Evolutionary conservation across 2,113 vertebrate genomes (phyloP).

Genomic region (Ammodytes marinus): DNA sequence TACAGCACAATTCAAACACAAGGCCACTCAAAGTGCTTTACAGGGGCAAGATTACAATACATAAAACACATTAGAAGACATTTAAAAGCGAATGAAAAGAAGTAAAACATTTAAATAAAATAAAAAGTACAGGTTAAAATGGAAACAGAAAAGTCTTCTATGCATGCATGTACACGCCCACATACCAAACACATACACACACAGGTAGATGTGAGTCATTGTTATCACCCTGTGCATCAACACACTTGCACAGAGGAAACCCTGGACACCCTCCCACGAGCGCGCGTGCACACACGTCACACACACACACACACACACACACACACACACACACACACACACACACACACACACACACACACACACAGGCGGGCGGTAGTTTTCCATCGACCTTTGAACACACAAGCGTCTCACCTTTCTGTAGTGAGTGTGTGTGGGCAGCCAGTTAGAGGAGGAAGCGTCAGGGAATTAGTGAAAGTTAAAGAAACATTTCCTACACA

Average conservation of each 20-base stretch:
- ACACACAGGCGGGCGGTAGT: constrained; percentile 12
- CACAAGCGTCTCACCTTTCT: constrained; percentile 77
- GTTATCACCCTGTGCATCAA: constrained; percentile 1
- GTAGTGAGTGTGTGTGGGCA: constrained; percentile 23
- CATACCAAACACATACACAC: constrained; percentile 23
- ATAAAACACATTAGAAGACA: too few species aligned
- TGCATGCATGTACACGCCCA: constrained; percentile 58
- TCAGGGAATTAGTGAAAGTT: constrained; percentile 48
- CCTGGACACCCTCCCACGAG: not conserved
- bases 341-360: not conserved
- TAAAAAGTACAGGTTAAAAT: too few species aligned
- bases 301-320: not conserved
- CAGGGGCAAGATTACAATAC: too few species aligned
- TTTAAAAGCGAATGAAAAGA: too few species aligned
- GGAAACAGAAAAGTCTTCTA: too few species aligned
- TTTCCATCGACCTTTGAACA: constrained; percentile 55
- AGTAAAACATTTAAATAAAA: too few species aligned
- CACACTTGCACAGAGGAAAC: constrained; percentile 10
- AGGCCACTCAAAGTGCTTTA: too few species aligned
- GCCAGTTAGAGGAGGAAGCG: constrained; percentile 43
- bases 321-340: constrained; percentile 7
- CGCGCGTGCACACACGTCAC: too few species aligned
- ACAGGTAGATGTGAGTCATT: constrained; percentile 41
- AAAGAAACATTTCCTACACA: constrained; percentile 8
- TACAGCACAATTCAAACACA: too few species aligned